Evolutionary conservation across 2,113 vertebrate species (phyloP), one percentile per base, ranked within the genome.

Genomic region (Corydoras sp.): DNA sequence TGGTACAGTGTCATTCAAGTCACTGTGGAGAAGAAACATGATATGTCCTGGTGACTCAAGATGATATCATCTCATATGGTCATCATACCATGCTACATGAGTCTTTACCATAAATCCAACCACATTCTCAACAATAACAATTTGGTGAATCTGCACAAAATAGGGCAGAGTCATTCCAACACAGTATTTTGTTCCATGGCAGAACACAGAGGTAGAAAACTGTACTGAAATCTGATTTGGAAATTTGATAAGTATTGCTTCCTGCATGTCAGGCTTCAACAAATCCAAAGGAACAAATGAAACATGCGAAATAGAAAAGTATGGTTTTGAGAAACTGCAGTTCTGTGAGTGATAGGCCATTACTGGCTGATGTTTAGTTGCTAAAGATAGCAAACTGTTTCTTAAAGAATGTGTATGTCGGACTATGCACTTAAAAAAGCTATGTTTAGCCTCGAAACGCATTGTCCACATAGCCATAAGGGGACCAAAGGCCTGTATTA

Each of bases 351-450:
- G 62, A 64, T 64, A 48, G 32, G 62, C 43, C 9, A 63, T 62
- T 48, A 72, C 15, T 13, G 62, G 43, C 29, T 71, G 69, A 13
- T 71, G 69, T 50, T 71, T 71, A 29, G 7, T 62, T 62, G 69
- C 43, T 8, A 51, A 50, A 6, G 43, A 62, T 12, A 51, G 29
- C 10, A 71, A 18, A 3, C 30, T 8, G 51, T 71, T 71, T 50
- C 62, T 53, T 14, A 71, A 71, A 62, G 53, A 53, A 15, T 50
- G 29, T 71, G 31, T 2, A 18, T 62, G 35, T 14, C 53, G 29
- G 30, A 32, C 31, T 32, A 70, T 31, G 35, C n/a, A 14, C 31
- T 59, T 70, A 55, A 70, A 70, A 12, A 62, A 62, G 24, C 48
- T 68, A 43, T 68, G 66, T 14, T 58, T 68, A 12, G 64, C 48